Evolutionary conservation across 2,888 invertebrate species (phyloP).

Genomic region (Callinectes sapidus): DNA sequence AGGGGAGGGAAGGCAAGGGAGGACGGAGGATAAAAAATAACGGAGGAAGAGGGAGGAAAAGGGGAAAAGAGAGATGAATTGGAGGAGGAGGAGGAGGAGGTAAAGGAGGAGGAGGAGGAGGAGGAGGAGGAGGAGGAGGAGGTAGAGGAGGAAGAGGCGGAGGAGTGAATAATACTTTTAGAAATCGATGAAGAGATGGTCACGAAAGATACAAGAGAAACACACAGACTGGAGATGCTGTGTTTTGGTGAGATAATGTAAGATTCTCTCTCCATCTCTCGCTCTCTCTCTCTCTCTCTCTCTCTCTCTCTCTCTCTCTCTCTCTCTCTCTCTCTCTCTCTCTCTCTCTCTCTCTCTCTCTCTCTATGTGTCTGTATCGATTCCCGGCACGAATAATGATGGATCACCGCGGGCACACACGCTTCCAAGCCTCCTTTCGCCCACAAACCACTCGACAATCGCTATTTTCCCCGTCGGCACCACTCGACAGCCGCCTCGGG

Average conservation of each 20-base stretch:
- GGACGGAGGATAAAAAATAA: background rate
- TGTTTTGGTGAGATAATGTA: background rate
- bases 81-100: background rate
- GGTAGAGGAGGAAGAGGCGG: background rate
- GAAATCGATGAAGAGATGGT: background rate
- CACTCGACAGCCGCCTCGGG: background rate
- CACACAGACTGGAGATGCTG: background rate
- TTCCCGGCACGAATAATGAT: background rate
- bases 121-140: background rate
- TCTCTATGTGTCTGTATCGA: background rate
- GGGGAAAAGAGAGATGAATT: too few relatives aligned
- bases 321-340: conserved; percentile 30
- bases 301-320: conserved; percentile 32
- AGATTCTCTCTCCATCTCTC: background rate
- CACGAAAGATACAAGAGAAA: background rate
- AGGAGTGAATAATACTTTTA: background rate
- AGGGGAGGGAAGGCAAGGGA: background rate
- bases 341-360: conserved; percentile 30
- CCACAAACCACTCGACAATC: conserved; percentile 10
- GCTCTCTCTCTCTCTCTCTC: too few relatives aligned
- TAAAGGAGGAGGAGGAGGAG: background rate
- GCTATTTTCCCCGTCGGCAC: background rate
- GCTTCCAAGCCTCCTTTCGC: conserved; percentile 22
- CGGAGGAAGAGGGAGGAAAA: background rate
- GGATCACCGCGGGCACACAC: background rate